A percentile compares a stretch with the other conserved stretches of the same genome.
Conservation (phyloP, 1,140 invertebrate species). For the Aphelenchoides fujianensis region DNA sequence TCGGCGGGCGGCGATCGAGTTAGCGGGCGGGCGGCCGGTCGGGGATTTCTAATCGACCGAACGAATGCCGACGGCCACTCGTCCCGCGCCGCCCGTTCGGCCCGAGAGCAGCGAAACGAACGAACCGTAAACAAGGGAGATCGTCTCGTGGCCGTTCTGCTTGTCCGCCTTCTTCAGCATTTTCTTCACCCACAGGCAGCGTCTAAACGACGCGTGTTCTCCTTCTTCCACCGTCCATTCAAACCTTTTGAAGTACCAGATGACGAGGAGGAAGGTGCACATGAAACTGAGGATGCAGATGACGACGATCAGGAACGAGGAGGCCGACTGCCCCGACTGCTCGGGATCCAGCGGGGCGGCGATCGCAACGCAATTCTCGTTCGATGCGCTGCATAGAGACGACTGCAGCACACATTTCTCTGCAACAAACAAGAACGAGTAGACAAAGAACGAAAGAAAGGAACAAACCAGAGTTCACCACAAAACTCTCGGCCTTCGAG, state of each 20-base stretch:
- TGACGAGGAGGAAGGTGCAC: neutral
- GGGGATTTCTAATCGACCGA: no score
- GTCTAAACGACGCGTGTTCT: neutral
- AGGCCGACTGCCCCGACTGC: neutral
- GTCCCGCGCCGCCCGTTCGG: no score
- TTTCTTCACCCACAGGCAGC: constrained; percentile 42
- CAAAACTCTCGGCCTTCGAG: constrained; percentile 36
- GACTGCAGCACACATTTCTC: constrained; percentile 51
- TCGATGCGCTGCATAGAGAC: constrained; percentile 46
- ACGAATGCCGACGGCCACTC: no score
- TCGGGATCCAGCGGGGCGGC: neutral
- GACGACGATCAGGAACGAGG: neutral
- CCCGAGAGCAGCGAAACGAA: constrained; percentile 15
- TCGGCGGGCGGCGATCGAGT: constrained; percentile 25
- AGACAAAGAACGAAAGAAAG: neutral
- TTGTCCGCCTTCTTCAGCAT: constrained; percentile 50
- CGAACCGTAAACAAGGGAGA: constrained; percentile 55
- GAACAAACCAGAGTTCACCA: constrained; percentile 26
- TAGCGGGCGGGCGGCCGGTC: constrained; percentile 19
- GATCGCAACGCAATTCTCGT: constrained; percentile 32
- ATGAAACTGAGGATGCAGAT: neutral
- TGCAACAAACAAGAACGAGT: constrained; percentile 29
- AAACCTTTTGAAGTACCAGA: constrained; percentile 2
- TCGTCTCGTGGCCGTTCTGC: constrained; percentile 42
- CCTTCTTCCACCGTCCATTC: neutral